These are phyloP conservation scores for Drosophila dunni DNA, from an alignment of 1,140 invertebrate genomes.

Conservation along the genomic window DNA sequence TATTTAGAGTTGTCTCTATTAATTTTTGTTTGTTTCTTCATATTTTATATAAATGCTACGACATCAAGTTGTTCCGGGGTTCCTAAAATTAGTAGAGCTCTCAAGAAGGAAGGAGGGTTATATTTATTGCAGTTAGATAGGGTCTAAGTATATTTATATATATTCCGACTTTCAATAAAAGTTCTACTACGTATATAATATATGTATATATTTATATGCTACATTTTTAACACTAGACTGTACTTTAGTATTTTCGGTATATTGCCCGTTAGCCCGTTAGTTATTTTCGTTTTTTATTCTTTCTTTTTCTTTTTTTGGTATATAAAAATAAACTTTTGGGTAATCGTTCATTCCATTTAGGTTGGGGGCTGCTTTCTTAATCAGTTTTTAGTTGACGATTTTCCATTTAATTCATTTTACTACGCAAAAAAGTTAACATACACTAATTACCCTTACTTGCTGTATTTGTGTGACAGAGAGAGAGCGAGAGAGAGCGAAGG, in stretches of 20 bases:
- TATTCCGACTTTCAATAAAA: slow-evolving; percentile 17
- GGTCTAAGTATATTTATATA: slow-evolving; percentile 6
- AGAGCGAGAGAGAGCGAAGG: background rate
- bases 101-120: background rate
- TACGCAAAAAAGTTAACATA: slow-evolving; percentile 44
- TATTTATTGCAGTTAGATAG: slow-evolving; percentile 6
- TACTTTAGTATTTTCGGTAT: slow-evolving; percentile 23
- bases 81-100: slow-evolving; percentile 20
- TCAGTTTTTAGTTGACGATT: slow-evolving; percentile 3
- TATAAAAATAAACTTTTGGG: slow-evolving; percentile 46
- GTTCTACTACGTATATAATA: slow-evolving; percentile 3
- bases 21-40: slow-evolving; percentile 29
- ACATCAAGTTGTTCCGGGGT: slow-evolving; percentile 59
- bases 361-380: slow-evolving; percentile 6
- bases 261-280: slow-evolving; percentile 31
- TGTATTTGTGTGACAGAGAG: slow-evolving; percentile 1
- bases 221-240: slow-evolving; percentile 30
- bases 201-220: slow-evolving; percentile 16
- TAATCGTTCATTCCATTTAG: background rate
- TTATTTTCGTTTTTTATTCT: background rate
- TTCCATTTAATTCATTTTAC: slow-evolving; percentile 10
- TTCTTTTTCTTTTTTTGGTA: slow-evolving; percentile 4
- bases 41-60: slow-evolving; percentile 72
- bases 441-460: slow-evolving; percentile 44
- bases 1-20: slow-evolving; percentile 39